Conservation (phyloP, 2,888 invertebrate genomes). For the Drosophila stalkeri region DNA sequence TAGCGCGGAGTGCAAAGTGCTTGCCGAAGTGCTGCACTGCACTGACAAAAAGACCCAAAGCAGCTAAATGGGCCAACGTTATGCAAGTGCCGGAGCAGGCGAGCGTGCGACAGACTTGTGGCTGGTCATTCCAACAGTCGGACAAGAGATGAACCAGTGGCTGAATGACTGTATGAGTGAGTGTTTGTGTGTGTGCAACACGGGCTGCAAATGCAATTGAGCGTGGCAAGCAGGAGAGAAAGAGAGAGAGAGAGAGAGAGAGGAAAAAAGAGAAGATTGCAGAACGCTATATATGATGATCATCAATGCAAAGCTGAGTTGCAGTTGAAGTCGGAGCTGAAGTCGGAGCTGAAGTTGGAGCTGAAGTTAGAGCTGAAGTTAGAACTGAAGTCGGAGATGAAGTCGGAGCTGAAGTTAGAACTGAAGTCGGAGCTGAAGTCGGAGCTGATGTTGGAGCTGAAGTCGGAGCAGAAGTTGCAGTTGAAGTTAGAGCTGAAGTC, state of each 20-base stretch:
- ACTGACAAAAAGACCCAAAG: conserved; percentile 49
- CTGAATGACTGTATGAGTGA: neutral
- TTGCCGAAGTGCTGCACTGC: conserved; percentile 6
- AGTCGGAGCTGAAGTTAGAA: no score
- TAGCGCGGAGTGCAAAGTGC: conserved; percentile 1
- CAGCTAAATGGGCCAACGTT: conserved; percentile 53
- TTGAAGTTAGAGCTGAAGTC: no score
- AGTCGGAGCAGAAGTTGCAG: no score
- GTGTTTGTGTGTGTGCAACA: neutral
- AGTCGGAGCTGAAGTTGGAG: neutral
- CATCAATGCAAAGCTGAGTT: neutral
- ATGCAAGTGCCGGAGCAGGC: conserved; percentile 58
- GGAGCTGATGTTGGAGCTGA: no score
- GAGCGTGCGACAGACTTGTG: conserved; percentile 15
- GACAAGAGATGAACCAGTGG: conserved; percentile 1
- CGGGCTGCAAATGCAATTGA: conserved; percentile 37
- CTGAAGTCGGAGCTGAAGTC: no score
- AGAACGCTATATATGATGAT: neutral
- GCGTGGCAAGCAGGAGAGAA: conserved; percentile 1
- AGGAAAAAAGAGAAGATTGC: neutral
- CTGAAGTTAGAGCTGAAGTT: no score
- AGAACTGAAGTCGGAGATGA: no score
- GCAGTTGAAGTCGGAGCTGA: neutral
- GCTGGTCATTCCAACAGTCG: conserved; percentile 13
- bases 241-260: neutral